These are phyloP conservation scores for Syrista parreyssii DNA, from an alignment of 2,888 invertebrate species.

Conservation along the genomic window DNA sequence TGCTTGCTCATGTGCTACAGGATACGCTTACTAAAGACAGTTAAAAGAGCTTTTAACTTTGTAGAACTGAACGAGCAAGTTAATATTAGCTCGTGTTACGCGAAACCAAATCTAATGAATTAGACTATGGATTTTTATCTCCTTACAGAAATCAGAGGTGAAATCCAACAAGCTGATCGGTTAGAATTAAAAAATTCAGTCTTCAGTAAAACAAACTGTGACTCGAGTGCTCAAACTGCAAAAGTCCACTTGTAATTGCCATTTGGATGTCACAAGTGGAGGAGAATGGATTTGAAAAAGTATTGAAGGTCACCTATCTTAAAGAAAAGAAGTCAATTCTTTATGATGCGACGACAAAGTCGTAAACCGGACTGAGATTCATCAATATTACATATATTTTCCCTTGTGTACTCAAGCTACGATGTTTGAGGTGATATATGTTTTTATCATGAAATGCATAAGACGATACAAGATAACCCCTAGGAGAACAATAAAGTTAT, in stretches of 20 bases:
- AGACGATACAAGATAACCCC: neutral
- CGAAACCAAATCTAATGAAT: neutral
- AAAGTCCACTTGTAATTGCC: neutral
- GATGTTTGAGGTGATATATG: too few relatives aligned
- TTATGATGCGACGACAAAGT: neutral
- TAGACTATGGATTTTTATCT: neutral
- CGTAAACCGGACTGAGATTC: neutral
- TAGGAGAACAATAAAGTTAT: neutral
- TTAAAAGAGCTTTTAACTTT: neutral
- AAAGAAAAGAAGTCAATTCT: neutral
- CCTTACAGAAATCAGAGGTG: neutral
- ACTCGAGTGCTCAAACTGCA: neutral
- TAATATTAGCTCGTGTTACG: neutral
- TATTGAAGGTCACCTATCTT: neutral
- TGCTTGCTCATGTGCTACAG: neutral
- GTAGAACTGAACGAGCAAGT: neutral
- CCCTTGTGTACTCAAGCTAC: neutral
- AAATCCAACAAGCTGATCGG: neutral
- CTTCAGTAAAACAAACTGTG: neutral
- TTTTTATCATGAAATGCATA: too few relatives aligned
- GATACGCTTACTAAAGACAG: neutral
- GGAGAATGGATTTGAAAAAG: neutral
- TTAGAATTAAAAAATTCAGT: neutral
- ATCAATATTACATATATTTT: neutral
- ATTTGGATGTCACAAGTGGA: neutral